Conservation (phyloP, 2,113 vertebrate species). For the Chaetodon auriga region DNA sequence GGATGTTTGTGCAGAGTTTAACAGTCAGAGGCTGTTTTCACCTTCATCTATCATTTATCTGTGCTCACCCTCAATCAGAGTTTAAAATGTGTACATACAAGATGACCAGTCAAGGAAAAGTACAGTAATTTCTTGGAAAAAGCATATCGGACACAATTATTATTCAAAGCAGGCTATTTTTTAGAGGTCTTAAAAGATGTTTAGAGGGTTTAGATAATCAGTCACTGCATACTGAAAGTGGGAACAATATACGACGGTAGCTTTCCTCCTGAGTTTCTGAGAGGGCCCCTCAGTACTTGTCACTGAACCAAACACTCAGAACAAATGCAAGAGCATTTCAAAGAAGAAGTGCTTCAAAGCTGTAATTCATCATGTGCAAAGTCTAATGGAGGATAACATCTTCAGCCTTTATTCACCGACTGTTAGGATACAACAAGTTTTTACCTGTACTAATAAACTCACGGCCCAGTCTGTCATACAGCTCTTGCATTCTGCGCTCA, state of each 20-base stretch:
- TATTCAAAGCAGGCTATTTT: neutral
- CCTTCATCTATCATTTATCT: neutral
- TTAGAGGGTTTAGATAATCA: neutral
- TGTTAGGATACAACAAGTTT: neutral
- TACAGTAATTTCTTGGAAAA: no score
- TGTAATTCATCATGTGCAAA: slow-evolving; percentile 4
- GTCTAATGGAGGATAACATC: neutral
- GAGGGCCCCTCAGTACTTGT: neutral
- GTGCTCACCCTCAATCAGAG: neutral
- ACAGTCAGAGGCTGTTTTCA: neutral
- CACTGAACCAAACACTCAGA: neutral
- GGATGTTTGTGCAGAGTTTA: neutral
- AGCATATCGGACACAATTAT: no score
- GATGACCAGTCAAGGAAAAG: no score
- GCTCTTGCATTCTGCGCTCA: neutral
- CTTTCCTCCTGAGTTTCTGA: neutral
- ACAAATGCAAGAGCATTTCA: neutral
- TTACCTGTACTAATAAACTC: slow-evolving; percentile 9
- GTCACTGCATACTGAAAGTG: neutral
- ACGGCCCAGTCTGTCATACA: neutral
- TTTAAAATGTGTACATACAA: neutral
- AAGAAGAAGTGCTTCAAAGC: neutral
- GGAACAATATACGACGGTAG: neutral
- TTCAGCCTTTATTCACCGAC: neutral
- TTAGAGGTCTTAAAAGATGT: neutral